Base-by-base conservation (phyloP, 2,888 invertebrate species). In the Crepidodera aurea region DNA sequence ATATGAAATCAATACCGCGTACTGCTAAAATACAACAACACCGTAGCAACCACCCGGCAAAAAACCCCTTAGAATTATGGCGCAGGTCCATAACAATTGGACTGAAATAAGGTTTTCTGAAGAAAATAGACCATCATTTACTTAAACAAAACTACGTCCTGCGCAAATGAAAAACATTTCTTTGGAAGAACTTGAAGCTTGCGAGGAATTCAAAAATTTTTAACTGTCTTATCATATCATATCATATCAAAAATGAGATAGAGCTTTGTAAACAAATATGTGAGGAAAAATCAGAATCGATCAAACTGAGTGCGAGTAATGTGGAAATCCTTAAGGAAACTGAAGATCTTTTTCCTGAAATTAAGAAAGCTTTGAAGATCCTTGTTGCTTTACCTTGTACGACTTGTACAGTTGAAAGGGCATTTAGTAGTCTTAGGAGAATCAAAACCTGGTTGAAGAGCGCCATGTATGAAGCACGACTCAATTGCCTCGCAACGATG, bases 41-140 rank as follows among this genome's bases (percentile, higher is more conserved):
- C 48, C 48, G 48, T 37, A 57, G 48, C 48, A 48, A 57, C 22
- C 57, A 46, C 22, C 32, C 50, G 46, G 57, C 50, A 44, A 29
- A 42, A 56, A 56, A 29, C 19, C 46, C 18, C 16, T 56, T 34
- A 19, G 56, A 56, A 32, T 32, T 42, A 22, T 56, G 39, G 39
- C 13, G 42, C 19, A 42, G 22, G 42, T 42, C 42, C 18, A 42
- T 22, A 42, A 18, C 19, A 42, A 42, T 42, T 42, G 1, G 19
- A 19, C 8, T 15, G 39, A 39, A 39, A 39, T 39, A 39, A 39
- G 39, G 15, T 22, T 22, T 22, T 22, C 22, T 22, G 22, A 22
- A 22, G 22, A 13, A 13, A 13, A 39, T 39, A 39, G 39, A 15
- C 39, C 0, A 39, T 39, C 39, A 39, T 39, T 39, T 2, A 39